Evolutionary conservation across 2,888 invertebrate genomes (phyloP), one percentile per base, ranked within the genome.

Genomic region (Quadriops clusia): DNA sequence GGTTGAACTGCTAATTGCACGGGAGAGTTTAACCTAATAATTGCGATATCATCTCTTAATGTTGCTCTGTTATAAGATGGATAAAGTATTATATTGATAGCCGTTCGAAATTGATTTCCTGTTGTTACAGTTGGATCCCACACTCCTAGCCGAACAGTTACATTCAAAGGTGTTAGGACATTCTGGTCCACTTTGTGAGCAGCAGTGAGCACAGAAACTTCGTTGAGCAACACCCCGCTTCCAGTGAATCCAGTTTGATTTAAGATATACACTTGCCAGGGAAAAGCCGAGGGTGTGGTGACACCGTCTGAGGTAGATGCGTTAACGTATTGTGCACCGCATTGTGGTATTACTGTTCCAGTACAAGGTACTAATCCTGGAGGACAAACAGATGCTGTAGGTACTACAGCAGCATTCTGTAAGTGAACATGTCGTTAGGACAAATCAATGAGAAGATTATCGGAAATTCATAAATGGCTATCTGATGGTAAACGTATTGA

Each of bases 41-140:
- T 66, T 2, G 86, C 89, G 17, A 91, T 68, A 53, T 90, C 85
- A 51, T 82, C 84, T 42, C 76, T 74, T 21, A 90, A 64, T 40
- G 81, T 85, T 32, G 64, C 66, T 1, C 73, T 57, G 49, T 79
- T 76, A 54, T 73, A 91, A 10, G 69, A 66, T 0, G 81, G 68
- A 22, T 39, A 34, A 3, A 37, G 24, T 3, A 20, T 21, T 6
- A 39, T 23, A n/a, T n/a, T n/a, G n/a, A n/a, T n/a, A n/a, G n/a
- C n/a, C n/a, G n/a, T n/a, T n/a, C n/a, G n/a, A n/a, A n/a, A n/a
- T n/a, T n/a, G n/a, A n/a, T n/a, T n/a, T n/a, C n/a, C n/a, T n/a
- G n/a, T n/a, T n/a, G n/a, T n/a, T n/a, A n/a, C n/a, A n/a, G n/a
- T n/a, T n/a, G n/a, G n/a, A n/a, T n/a, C n/a, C n/a, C n/a, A n/a